Evolutionary conservation across 2,888 invertebrate species (phyloP), one percentile per base, ranked within the genome.

Genomic region (Meta bourneti): DNA sequence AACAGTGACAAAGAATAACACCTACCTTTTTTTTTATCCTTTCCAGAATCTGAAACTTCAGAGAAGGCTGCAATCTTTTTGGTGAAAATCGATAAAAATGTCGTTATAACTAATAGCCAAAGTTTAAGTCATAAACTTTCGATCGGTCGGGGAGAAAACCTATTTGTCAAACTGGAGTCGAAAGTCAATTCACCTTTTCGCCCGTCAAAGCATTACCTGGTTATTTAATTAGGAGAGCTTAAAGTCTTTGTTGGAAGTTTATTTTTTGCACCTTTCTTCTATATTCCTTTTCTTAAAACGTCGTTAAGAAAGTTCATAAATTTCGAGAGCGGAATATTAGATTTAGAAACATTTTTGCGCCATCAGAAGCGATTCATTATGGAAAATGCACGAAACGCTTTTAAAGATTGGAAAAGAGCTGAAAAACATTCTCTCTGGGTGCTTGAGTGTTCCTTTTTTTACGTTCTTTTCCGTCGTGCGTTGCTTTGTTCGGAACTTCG

Each of bases 131-230:
- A 82, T 71, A 82, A 52, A 82, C n/a, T 82, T 72, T 8, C 19
- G 16, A n/a, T 75, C 75, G 48, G 48, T 9, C 6, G 6, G 16
- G 71, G 20, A 82, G 71, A 75, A 82, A 52, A 51, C n/a, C n/a
- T 51, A 72, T 82, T 82, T 82, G 82, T 82, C 82, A 82, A 52
- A 82, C 19, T 82, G 51, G 52, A 72, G 52, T 19, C 19, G 51
- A 82, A 82, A 82, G 71, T 82, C 82, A 72, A 71, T 82, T 82
- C 71, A 82, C 82, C 71, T 72, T 82, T 82, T 81, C 54, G 16
- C 19, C 19, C 78, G 78, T 79, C 69, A 69, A 49, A 19, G 81
- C 49, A 81, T 81, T 81, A 81, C 70, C 81, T 81, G 81, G 69
- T 81, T 70, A 81, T 81, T 81, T 70, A 81, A 81, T 81, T 81